Base-by-base conservation (phyloP, 2,888 invertebrate species). In the Prosopocoilus inquinatus region DNA sequence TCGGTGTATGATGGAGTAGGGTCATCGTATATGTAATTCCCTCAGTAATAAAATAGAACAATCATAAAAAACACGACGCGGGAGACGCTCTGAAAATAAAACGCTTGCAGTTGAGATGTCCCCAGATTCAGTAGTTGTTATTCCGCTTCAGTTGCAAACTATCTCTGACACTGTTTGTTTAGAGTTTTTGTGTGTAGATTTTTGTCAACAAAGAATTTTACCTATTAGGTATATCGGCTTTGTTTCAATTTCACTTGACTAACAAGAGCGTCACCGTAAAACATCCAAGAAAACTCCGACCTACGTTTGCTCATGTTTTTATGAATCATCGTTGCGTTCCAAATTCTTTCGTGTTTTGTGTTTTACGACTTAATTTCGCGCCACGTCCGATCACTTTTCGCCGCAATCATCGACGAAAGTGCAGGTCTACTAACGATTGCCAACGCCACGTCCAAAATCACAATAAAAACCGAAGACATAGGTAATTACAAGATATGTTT, bases 51-150 rank as follows among this genome's bases (percentile, higher is more conserved):
- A 62, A 65, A 64, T 62, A 55, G 67, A 68, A 66, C 66, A 64
- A 66, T 66, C 64, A 63, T 64, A 62, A 66, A 69, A 65, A 68
- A 68, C 65, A 50, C 71, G 70, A 71, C 70, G 77, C 76, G 75
- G 75, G 76, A 76, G 76, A 75, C 72, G 71, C 71, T 72, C 74
- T 75, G 68, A 77, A 77, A 77, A 76, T 76, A 77, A 77, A 76
- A 76, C 76, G 66, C 65, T 67, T 69, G 69, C 75, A 74, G 71
- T 72, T 67, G 66, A 74, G 72, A 72, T 75, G 75, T 76, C 75
- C 75, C 75, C 73, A 70, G 74, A 75, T 73, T 72, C 70, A 68
- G 69, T 70, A 62, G 59, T 62, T 59, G 64, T 62, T 63, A 63
- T 63, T 64, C 63, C 60, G 64, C 62, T 63, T 71, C 71, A 72